These are phyloP conservation scores for Gnatocerus cornutus DNA, from an alignment of 2,888 invertebrate species.

Conservation along the genomic window DNA sequence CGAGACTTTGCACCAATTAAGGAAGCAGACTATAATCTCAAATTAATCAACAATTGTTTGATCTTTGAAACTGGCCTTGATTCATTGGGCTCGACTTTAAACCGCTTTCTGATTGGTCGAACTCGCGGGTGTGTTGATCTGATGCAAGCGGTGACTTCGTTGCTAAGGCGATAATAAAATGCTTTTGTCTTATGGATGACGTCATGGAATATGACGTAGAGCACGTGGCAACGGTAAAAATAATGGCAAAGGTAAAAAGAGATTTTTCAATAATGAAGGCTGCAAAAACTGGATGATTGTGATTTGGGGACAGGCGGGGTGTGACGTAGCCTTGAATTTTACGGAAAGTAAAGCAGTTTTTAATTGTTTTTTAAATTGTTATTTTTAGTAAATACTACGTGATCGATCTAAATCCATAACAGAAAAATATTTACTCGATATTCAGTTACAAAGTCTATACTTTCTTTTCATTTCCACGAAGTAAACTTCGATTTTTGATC, in stretches of 20 bases:
- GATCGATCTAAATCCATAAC: no score
- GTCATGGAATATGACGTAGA: constrained; percentile 14
- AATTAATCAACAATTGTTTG: background rate
- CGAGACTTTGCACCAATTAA: background rate
- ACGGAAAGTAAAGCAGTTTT: no score
- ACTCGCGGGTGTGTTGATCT: constrained; percentile 40
- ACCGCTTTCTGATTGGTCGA: constrained; percentile 36
- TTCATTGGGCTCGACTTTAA: constrained; percentile 44
- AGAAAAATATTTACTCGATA: no score
- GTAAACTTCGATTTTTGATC: no score
- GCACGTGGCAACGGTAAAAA: background rate
- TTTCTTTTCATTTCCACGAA: no score
- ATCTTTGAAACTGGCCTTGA: constrained; percentile 40
- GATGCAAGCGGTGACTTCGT: constrained; percentile 31
- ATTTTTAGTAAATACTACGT: no score
- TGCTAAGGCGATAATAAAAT: constrained; percentile 18
- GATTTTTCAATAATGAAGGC: background rate
- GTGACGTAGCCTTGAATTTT: no score
- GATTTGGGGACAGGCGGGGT: background rate
- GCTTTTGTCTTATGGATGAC: constrained; percentile 5
- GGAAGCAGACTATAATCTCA: constrained; percentile 24
- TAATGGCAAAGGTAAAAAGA: background rate
- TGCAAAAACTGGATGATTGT: background rate
- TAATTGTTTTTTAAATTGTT: no score
- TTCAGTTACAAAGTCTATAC: no score